phyloP scores from a whole-genome alignment of 2,888 invertebrate genomes.

The Tetranychus piercei region DNA sequence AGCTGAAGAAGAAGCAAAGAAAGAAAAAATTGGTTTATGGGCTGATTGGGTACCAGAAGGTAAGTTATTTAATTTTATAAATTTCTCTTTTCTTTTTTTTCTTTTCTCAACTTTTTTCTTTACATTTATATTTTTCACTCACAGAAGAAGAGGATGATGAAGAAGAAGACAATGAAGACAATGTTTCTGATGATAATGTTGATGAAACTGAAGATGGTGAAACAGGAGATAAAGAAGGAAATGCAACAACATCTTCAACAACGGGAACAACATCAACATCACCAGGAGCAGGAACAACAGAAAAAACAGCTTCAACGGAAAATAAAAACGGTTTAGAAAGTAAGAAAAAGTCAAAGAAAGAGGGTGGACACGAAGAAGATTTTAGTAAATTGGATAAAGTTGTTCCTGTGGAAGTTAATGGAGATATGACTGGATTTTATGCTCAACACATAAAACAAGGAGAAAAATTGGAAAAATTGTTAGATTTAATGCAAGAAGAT shows the following conservation, averaged over 20 bases:
- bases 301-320: background rate
- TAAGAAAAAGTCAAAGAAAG: too few species aligned
- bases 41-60: constrained; percentile 29
- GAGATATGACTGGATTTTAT: constrained; percentile 54
- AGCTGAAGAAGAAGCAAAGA: constrained; percentile 75
- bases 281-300: background rate
- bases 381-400: constrained; percentile 44
- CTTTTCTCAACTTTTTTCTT: background rate
- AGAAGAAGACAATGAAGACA: constrained; percentile 8
- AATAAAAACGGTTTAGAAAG: background rate
- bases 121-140: too few species aligned
- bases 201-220: constrained; percentile 2
- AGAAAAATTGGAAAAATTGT: constrained; percentile 61
- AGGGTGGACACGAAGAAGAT: background rate
- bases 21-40: constrained; percentile 39
- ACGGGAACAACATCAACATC: background rate
- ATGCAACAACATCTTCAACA: background rate
- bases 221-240: background rate
- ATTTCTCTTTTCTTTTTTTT: background rate
- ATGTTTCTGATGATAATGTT: background rate
- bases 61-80: constrained; percentile 26
- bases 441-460: constrained; percentile 69
- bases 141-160: constrained; percentile 13
- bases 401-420: constrained; percentile 66
- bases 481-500: constrained; percentile 68